Evolutionary conservation across 2,113 vertebrate genomes (phyloP).

Genomic region (Mandrillus leucophaeus): DNA sequence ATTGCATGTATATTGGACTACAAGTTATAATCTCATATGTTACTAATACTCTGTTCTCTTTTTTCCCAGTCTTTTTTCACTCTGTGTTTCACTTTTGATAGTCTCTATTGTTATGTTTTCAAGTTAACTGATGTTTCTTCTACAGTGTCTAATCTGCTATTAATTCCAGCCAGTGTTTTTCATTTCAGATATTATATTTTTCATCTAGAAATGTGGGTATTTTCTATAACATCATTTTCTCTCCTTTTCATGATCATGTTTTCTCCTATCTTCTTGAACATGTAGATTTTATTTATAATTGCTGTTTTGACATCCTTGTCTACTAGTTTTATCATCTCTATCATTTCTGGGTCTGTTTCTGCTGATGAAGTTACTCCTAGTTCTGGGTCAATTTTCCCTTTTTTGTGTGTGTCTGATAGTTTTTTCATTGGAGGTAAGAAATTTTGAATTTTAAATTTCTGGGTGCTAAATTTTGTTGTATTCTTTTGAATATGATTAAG

Average conservation of each 20-base stretch:
- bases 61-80: background rate
- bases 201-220: background rate
- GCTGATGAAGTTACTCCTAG: background rate
- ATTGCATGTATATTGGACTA: background rate
- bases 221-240: background rate
- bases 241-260: background rate
- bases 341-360: background rate
- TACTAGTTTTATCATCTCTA: background rate
- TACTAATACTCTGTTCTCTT: background rate
- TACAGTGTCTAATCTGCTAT: background rate
- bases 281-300: background rate
- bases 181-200: slow-evolving; percentile 25
- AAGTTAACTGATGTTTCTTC: background rate
- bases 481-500: background rate
- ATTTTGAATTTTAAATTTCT: slow-evolving; percentile 12
- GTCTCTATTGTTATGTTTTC: background rate
- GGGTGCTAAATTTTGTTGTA: background rate
- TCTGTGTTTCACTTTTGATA: background rate
- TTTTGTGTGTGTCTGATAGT: background rate
- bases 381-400: background rate
- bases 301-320: background rate
- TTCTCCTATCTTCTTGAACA: background rate
- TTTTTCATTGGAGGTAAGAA: background rate
- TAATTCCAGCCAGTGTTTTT: background rate
- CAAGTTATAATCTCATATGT: background rate